Base-by-base conservation (phyloP, 2,797 vertebrate genomes). In the Fratercula arctica region DNA sequence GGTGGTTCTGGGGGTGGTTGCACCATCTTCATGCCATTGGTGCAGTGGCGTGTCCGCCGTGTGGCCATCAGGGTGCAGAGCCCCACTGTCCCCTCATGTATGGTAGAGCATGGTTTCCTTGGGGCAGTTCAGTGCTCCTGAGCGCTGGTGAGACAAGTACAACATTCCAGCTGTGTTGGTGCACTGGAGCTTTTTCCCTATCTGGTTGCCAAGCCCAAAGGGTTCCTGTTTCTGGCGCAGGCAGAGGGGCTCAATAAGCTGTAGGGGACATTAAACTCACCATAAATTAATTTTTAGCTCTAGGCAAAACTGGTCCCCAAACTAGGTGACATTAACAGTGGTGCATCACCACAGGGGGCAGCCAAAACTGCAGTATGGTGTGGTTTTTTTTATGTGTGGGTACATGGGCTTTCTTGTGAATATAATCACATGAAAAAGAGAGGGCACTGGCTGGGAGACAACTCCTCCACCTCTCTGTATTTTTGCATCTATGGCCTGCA, bases 101-200 rank as follows among this genome's bases (percentile, higher is more conserved):
- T 16, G 6, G 20, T 12, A 51, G 51, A 39, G 6, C 4, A 5
- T 14, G 2, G 16, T 45, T n/a, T 80, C n/a, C 59, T 16, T 3
- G 9, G 39, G 54, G 31, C 8, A 48, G 16, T 4, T 53, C 35
- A 67, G 57, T 9, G 9, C 33, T 24, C 0, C 46, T 28, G 51
- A 31, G 67, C 61, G 23, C 37, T 83, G 45, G 6, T 26, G 50
- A 51, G 57, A 35, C 10, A 24, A 70, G 24, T 16, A 39, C 28
- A 9, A 2, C 0, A 0, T 57, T 3, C 17, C 35, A 41, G 19
- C 28, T 70, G 23, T 46, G 39, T 33, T 15, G 12, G 10, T 26
- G 37, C 21, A 17, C n/a, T 29, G 43, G 11, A 73, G 48, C 2
- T 35, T 76, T 73, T 53, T 43, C 23, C 20, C 29, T 26, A 1